Evolutionary conservation across 2,888 invertebrate genomes (phyloP).

Genomic region (Andrena praecox): DNA sequence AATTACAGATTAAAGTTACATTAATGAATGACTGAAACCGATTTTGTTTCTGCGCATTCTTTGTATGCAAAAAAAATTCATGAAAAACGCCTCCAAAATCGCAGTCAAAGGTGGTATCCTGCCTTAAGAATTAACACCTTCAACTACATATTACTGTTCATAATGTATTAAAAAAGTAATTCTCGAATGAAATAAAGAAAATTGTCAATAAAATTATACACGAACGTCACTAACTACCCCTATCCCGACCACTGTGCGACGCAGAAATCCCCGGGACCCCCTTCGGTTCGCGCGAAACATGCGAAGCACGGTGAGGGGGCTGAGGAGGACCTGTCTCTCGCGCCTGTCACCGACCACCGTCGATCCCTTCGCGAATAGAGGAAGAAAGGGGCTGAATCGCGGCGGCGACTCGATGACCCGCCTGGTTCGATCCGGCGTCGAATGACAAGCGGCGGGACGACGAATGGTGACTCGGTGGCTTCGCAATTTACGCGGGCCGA

Average conservation of each 20-base stretch:
- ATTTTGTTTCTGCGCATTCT: too few species aligned
- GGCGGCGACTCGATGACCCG: constrained; percentile 15
- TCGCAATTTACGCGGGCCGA: constrained; percentile 75
- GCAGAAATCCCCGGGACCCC: constrained; percentile 1
- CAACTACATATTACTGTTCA: too few species aligned
- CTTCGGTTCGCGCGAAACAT: constrained; percentile 1
- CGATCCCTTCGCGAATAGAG: neutral
- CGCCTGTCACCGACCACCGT: neutral
- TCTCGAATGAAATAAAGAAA: too few species aligned
- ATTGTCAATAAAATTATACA: too few species aligned
- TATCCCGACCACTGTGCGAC: neutral
- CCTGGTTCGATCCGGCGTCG: constrained; percentile 16
- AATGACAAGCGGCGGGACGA: constrained; percentile 54
- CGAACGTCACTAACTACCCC: too few species aligned
- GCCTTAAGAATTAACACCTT: too few species aligned
- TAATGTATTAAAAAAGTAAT: too few species aligned
- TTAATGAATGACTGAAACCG: too few species aligned
- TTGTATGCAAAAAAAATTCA: too few species aligned
- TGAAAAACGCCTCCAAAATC: too few species aligned
- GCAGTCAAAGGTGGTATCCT: too few species aligned
- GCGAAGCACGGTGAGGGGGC: constrained; percentile 5
- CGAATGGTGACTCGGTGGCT: constrained; percentile 40
- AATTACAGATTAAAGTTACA: too few species aligned
- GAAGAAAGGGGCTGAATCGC: neutral
- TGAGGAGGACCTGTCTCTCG: neutral